Base-by-base conservation (phyloP, 2,888 invertebrate genomes). In the Hirtodrosophila confusa region DNA sequence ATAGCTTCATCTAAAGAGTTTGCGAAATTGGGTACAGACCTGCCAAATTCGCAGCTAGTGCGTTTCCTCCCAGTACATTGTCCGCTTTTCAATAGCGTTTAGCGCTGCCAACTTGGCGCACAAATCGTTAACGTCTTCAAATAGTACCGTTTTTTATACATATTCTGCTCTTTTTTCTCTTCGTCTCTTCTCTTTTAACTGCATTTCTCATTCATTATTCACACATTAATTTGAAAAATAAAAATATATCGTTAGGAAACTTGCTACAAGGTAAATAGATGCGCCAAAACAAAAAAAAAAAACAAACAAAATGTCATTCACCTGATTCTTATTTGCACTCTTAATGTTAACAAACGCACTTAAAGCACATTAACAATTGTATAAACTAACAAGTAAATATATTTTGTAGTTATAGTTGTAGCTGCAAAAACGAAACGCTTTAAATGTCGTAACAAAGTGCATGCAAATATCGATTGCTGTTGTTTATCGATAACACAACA, bases 191-290 rank as follows among this genome's bases (percentile, higher is more conserved):
- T 84, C 82, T 75, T 71, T 77, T 48, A 75, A 75, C 58, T 62
- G 75, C 69, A 69, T 66, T 39, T 67, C 57, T 66, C 67, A 87
- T 61, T 43, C 69, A 67, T 68, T 45, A 33, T 45, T 35, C 49
- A 61, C 57, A 47, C 67, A 48, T 54, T 61, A 43, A 65, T 57
- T 43, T 8, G 7, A 53, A 55, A 53, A 60, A 50, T 40, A 60
- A 49, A 23, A 31, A 47, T 33, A 57, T 54, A 47, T 45, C 68
- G 75, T 87, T 90, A 94, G 94, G 93, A 92, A 93, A 93, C 91
- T 91, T 93, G 82, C 92, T 94, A 91, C 93, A 94, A 94, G 94
- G 94, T 93, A 93, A 92, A 85, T 86, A 85, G 69, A 51, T 63
- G 65, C 65, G 75, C 57, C 68, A 27, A 27, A 27, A 6, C 68